Base-by-base conservation (phyloP, 2,888 invertebrate species). In the Polydrusus tereticollis region DNA sequence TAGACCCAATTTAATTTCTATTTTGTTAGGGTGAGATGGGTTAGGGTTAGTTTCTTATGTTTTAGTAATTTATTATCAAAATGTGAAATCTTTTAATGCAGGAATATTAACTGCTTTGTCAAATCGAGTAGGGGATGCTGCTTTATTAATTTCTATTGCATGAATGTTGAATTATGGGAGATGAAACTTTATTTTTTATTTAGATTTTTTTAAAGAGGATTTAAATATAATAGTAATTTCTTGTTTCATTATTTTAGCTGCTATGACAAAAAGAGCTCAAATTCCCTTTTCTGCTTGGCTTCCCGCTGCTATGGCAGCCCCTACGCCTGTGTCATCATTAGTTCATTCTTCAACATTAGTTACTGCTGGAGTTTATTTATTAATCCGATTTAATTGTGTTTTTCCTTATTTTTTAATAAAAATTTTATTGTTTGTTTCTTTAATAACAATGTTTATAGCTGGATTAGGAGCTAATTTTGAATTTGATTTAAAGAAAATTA, bases 221-320 rank as follows among this genome's bases (percentile, higher is more conserved):
- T 10, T 8, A 14, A 5, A 12, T 29, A 69, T 72, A 60, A 1
- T 23, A 12, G n/a, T 74, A 45, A 58, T 76, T 66, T 69, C 50
- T 10, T 65, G 10, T 14, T 73, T 72, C 55, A 69, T 75, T 20
- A 43, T 75, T 43, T 50, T 88, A 77, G 90, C 90, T 0, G 87
- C 89, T 63, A 89, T 92, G 86, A 93, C 93, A 72, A 94, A 94
- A 85, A 93, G 93, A 77, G 93, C 93, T 82, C 93, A 94, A 85
- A 90, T 93, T 88, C 93, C 93, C 55, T 94, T 94, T 90, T 92
- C 91, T 74, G 88, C 91, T 52, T 94, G 93, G 79, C 84, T 93
- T 58, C 93, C 93, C 47, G 75, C 76, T 8, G 73, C 74, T 23
- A 75, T 72, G 21, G 75, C 76, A 0, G 93, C 93, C 50, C 93